Base-by-base conservation (phyloP, 2,113 vertebrate genomes). In the Herpetotheres cachinnans region DNA sequence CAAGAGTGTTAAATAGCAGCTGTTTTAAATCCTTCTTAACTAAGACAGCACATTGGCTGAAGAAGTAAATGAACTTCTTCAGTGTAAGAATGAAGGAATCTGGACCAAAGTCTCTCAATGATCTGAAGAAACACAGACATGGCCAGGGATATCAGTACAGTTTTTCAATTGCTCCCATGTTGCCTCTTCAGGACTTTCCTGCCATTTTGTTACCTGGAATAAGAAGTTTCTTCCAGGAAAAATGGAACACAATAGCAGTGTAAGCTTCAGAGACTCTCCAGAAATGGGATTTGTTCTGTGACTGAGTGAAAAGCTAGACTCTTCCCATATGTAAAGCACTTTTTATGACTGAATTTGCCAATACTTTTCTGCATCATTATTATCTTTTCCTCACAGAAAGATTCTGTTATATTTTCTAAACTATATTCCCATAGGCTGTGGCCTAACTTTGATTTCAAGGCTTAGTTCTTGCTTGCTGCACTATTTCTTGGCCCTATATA, bases 131-230 rank as follows among this genome's bases (percentile, higher is more conserved):
- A 47, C 16, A 61, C 3, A 56, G 15, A 50, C 50, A 83, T 27
- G 0, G 2, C 18, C 36, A 29, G 11, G 8, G 46, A 20, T 49
- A 83, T 19, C 17, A 15, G 4, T 4, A 21, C 4, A 22, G 4
- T 27, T 82, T 74, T 81, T 72, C 29, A 55, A 7, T 50, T 15
- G 6, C 2, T 74, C 2, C 10, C 10, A 4, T 30, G 17, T 38
- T 10, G 3, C 5, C 7, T 63, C 4, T 71, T 66, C 38, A 40
- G 19, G 42, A 24, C 12, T 42, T 93, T 63, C 27, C 5, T 15
- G 3, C 16, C 1, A 0, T 74, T 67, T 73, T 49, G 10, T 36
- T 10, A 18, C 3, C 8, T 71, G 9, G 12, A 72, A 82, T 47
- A 49, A 44, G 6, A 5, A 82, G 6, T 46, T 88, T 58, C 10